phyloP scores from a whole-genome alignment of 2,888 invertebrate genomes.

The Zygothrica quintamaculata region DNA sequence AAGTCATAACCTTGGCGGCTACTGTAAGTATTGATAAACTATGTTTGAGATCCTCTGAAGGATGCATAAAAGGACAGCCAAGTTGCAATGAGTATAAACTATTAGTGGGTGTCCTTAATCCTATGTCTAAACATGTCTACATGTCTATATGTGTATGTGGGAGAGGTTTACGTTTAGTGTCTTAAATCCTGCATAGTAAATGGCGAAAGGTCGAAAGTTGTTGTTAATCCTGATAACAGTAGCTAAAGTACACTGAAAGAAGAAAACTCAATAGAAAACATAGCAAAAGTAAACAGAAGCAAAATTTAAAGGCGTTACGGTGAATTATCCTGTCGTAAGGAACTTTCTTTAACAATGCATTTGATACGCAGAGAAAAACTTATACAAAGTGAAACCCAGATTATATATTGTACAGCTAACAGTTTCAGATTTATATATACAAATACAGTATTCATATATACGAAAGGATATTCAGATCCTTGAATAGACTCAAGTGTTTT shows the following conservation, averaged over 20 bases:
- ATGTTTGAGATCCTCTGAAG: too few species aligned
- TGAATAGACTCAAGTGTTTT: constrained; percentile 40
- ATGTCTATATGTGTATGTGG: too few species aligned
- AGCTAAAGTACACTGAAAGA: constrained; percentile 3
- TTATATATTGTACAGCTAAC: too few species aligned
- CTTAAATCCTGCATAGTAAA: neutral
- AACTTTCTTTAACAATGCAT: neutral
- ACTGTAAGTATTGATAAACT: constrained; percentile 77
- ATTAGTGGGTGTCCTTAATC: neutral
- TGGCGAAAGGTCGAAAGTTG: constrained; percentile 5
- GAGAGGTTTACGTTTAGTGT: too few species aligned
- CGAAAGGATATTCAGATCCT: constrained; percentile 20
- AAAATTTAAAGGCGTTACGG: constrained; percentile 28
- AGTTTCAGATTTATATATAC: neutral
- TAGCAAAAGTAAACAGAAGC: too few species aligned
- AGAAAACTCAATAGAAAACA: neutral
- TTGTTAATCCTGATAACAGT: constrained; percentile 32
- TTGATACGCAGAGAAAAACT: neutral
- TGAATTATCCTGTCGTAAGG: constrained; percentile 23
- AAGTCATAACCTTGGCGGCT: constrained; percentile 32
- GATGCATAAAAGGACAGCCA: neutral
- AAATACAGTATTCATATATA: constrained; percentile 2
- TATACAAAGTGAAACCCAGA: neutral
- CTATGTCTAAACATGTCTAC: too few species aligned
- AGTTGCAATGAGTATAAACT: constrained; percentile 10